A percentile compares a stretch with the other conserved stretches of the same genome.
Conservation (phyloP, 2,888 invertebrate species). For the Suillia variegata region DNA sequence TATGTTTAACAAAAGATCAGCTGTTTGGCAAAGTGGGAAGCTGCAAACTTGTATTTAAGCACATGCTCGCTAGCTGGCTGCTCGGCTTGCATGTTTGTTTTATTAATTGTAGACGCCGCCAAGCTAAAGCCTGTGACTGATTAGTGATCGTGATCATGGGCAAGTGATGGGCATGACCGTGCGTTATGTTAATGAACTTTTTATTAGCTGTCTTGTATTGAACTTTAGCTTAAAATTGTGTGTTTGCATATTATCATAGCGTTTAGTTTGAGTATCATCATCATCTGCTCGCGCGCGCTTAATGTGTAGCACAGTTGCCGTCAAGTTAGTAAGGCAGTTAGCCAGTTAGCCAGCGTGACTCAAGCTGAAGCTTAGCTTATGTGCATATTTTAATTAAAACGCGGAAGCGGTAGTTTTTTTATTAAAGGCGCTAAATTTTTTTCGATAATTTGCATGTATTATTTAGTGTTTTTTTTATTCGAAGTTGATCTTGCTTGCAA, state of each 20-base stretch:
- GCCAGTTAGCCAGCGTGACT: too few species aligned
- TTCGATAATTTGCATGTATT: conserved; percentile 3
- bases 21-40: neutral
- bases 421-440: conserved; percentile 4
- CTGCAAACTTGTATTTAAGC: neutral
- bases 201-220: neutral
- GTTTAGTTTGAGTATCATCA: too few species aligned
- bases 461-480: neutral
- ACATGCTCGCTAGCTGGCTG: neutral
- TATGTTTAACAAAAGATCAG: neutral
- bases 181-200: conserved; percentile 2
- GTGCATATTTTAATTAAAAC: neutral
- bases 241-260: too few species aligned
- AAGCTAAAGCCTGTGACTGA: neutral
- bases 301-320: too few species aligned
- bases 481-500: conserved; percentile 1
- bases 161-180: neutral
- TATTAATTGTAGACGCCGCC: conserved; percentile 2
- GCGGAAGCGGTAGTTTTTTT: conserved; percentile 6
- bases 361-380: neutral
- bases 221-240: neutral
- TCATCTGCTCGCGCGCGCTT: too few species aligned
- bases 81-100: conserved; percentile 10
- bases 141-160: neutral
- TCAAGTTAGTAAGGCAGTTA: too few species aligned